Conservation (phyloP, 2,797 vertebrate genomes). For the Silurus lanzhouensis region DNA sequence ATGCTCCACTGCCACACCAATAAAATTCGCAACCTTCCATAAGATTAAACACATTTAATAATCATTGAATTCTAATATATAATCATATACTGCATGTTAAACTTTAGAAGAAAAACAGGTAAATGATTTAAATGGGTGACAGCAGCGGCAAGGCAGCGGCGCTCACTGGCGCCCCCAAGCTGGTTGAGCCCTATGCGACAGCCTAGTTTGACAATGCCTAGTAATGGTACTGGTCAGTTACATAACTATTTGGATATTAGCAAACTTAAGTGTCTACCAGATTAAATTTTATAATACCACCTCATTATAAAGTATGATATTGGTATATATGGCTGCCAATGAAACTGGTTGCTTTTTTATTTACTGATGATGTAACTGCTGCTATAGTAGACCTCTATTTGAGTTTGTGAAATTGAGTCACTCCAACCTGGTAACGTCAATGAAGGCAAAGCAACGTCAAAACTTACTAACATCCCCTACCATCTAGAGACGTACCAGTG, state of each 20-base stretch:
- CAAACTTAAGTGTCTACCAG: neutral
- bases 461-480: neutral
- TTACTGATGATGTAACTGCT: neutral
- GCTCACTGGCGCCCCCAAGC: too few relatives aligned
- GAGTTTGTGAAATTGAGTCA: neutral
- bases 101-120: too few relatives aligned
- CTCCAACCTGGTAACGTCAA: neutral
- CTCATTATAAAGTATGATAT: neutral
- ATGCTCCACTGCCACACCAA: too few relatives aligned
- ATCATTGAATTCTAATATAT: too few relatives aligned
- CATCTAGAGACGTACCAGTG: too few relatives aligned
- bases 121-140: too few relatives aligned
- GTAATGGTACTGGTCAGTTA: neutral
- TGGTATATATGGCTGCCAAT: neutral
- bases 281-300: neutral
- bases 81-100: too few relatives aligned
- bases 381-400: neutral
- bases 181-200: too few relatives aligned
- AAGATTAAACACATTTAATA: too few relatives aligned
- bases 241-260: neutral
- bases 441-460: neutral
- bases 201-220: too few relatives aligned
- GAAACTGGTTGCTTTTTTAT: neutral
- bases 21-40: too few relatives aligned
- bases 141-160: too few relatives aligned